These are phyloP conservation scores for Lamproptera curius DNA, from an alignment of 2,888 invertebrate species.

Conservation along the genomic window DNA sequence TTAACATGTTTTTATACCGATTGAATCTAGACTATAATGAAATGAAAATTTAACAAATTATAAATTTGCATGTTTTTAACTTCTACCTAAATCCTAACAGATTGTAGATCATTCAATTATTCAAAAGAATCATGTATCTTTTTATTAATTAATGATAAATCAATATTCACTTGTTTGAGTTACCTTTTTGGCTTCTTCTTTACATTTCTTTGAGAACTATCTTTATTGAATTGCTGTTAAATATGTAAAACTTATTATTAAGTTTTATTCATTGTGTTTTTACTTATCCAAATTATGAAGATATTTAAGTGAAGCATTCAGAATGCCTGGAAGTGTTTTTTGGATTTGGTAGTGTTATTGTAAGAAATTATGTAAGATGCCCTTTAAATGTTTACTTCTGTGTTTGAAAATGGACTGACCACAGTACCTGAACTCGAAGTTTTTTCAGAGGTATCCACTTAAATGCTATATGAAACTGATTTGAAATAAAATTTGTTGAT, in stretches of 20 bases:
- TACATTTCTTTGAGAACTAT: slow-evolving; percentile 56
- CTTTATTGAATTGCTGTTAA: slow-evolving; percentile 25
- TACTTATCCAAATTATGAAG: slow-evolving; percentile 37
- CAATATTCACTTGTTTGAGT: too few species aligned
- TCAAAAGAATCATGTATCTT: background rate
- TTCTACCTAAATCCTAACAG: too few species aligned
- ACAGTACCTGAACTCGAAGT: slow-evolving; percentile 21
- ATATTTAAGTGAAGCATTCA: slow-evolving; percentile 53
- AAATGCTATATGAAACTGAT: slow-evolving; percentile 52
- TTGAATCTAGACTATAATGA: too few species aligned
- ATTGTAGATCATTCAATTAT: too few species aligned
- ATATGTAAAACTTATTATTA: slow-evolving; percentile 47
- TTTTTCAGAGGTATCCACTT: slow-evolving; percentile 47
- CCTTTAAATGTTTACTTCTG: slow-evolving; percentile 53
- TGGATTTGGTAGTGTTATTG: slow-evolving; percentile 37
- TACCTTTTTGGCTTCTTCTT: slow-evolving; percentile 15
- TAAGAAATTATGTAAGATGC: slow-evolving; percentile 41
- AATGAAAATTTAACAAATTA: too few species aligned
- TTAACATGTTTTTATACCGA: too few species aligned
- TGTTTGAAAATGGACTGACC: slow-evolving; percentile 20
- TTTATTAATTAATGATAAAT: too few species aligned
- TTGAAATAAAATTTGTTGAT: slow-evolving; percentile 69
- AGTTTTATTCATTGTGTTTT: slow-evolving; percentile 56
- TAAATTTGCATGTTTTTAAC: too few species aligned
- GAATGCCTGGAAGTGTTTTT: slow-evolving; percentile 56